Conservation (phyloP, 2,797 vertebrate species). For the Tokudaia muenninki region DNA sequence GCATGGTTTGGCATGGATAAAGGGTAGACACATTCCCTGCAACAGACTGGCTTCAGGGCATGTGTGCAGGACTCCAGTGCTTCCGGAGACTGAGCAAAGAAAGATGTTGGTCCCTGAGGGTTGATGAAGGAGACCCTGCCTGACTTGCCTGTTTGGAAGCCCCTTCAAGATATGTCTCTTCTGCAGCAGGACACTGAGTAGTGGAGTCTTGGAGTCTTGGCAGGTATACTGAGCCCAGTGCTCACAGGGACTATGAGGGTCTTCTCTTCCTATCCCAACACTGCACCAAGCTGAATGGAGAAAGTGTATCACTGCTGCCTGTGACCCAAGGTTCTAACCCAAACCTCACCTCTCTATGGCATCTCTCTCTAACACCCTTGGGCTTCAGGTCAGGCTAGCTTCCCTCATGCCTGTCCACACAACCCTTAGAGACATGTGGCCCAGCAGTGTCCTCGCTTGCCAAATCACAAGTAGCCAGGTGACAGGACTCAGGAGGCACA, state of each 20-base stretch:
- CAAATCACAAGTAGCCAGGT: not conserved
- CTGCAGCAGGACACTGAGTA: not conserved
- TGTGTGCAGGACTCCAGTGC: not conserved
- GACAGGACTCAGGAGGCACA: not conserved
- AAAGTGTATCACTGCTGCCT: not conserved
- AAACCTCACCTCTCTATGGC: not conserved
- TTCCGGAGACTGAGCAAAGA: not conserved
- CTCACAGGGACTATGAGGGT: not conserved
- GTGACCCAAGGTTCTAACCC: not conserved
- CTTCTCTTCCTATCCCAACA: not conserved
- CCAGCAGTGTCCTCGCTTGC: not conserved
- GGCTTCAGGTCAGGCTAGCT: not conserved
- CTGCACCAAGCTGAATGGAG: not conserved
- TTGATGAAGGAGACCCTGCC: not conserved
- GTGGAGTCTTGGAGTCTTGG: not conserved
- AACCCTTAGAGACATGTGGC: not conserved
- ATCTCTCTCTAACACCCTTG: not conserved
- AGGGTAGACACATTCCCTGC: not conserved
- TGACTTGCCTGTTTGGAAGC: not conserved
- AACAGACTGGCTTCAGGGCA: not conserved
- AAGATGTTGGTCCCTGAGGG: fast-evolving
- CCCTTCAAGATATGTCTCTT: not conserved
- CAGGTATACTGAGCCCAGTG: not conserved
- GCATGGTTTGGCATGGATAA: not conserved
- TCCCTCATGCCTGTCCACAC: not conserved